Evolutionary conservation across 2,797 vertebrate species (phyloP).

Genomic region (Poecilia picta): DNA sequence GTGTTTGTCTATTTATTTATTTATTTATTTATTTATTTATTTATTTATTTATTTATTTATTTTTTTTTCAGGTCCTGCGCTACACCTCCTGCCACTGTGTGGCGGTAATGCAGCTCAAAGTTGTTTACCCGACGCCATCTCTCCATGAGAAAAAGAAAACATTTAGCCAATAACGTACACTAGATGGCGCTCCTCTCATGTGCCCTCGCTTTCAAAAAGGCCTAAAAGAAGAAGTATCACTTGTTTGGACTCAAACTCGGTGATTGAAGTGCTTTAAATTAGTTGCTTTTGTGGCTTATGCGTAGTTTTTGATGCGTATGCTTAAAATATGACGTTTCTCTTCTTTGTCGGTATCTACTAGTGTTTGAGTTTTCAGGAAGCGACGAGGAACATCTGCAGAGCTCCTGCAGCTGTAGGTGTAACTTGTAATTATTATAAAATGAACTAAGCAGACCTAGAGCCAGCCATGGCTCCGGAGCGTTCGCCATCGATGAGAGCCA

Average conservation of each 20-base stretch:
- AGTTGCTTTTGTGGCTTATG: not conserved
- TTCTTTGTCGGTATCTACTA: not conserved
- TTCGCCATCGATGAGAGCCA: not conserved
- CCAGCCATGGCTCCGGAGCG: not conserved
- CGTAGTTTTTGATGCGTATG: not conserved
- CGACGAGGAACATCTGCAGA: not conserved
- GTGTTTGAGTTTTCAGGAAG: not conserved
- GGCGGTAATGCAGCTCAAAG: not conserved
- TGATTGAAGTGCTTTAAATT: accelerated
- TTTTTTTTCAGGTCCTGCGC: not conserved
- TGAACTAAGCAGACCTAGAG: not conserved
- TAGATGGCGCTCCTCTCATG: not conserved
- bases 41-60: no score
- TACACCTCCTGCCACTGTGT: not conserved
- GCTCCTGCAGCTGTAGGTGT: not conserved
- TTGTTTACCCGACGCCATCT: not conserved
- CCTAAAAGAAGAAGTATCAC: slow-evolving; percentile 25
- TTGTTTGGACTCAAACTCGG: not conserved
- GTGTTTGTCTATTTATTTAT: no score
- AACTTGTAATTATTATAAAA: not conserved
- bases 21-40: not conserved
- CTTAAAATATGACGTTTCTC: not conserved
- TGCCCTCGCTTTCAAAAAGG: not conserved
- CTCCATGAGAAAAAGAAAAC: not conserved
- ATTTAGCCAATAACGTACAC: not conserved